Percentiles rank a stretch among this genome's conserved stretches.
Evolutionary conservation across 2,113 vertebrate genomes (phyloP).

Genomic region (Genyomyrus donnyi): DNA sequence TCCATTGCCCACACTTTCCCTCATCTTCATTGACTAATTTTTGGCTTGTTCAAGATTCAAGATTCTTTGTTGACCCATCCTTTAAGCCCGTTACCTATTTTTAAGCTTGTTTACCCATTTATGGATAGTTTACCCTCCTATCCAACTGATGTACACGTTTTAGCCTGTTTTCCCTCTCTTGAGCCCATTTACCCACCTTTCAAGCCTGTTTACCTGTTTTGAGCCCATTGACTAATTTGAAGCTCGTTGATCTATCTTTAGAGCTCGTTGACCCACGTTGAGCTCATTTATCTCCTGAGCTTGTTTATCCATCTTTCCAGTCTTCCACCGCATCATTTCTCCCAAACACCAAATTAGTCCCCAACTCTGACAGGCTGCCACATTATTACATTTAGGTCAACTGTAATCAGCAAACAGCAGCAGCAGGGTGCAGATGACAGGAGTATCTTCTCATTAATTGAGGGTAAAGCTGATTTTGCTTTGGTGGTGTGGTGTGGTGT

Average conservation of each 20-base stretch:
- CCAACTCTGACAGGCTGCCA: constrained; percentile 48
- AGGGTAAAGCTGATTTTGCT: constrained; percentile 21
- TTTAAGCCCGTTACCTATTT: background rate
- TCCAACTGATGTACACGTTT: background rate
- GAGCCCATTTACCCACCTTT: background rate
- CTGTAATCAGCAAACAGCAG: constrained; percentile 43
- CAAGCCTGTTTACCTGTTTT: background rate
- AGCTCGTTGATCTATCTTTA: background rate
- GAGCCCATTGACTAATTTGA: background rate
- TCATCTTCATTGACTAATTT: background rate
- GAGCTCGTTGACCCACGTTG: background rate
- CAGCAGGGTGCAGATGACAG: constrained; percentile 39
- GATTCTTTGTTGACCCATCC: background rate
- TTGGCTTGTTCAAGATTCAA: background rate
- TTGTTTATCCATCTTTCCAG: constrained; percentile 35
- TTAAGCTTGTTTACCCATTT: background rate
- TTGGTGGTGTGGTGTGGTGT: background rate
- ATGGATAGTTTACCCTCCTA: background rate
- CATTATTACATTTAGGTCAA: constrained; percentile 48
- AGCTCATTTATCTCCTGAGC: background rate
- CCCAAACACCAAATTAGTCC: constrained; percentile 47
- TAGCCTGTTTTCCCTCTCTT: background rate
- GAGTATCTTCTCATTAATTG: constrained; percentile 39
- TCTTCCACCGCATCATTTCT: constrained; percentile 36
- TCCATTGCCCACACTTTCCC: background rate